phyloP scores from a whole-genome alignment of 2,113 vertebrate genomes.

The Lipotes vexillifer region DNA sequence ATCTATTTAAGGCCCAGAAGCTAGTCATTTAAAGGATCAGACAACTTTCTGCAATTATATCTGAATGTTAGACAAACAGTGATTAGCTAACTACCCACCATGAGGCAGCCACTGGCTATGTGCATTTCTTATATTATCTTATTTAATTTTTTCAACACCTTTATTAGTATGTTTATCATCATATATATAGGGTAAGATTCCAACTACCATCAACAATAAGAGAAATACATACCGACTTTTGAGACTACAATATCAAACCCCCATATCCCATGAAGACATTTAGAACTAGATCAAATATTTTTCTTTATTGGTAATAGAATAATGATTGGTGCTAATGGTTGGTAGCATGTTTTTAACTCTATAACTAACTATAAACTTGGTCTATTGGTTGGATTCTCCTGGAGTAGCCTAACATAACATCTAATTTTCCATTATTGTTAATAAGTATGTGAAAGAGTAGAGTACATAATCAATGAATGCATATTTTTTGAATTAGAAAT shows the following conservation, averaged over 20 bases:
- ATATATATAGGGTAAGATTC: not conserved
- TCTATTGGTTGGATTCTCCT: not conserved
- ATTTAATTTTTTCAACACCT: not conserved
- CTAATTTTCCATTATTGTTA: not conserved
- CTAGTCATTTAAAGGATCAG: not conserved
- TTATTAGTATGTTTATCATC: not conserved
- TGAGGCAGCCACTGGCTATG: not conserved
- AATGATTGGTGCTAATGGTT: not conserved
- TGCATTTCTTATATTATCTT: not conserved
- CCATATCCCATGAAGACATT: not conserved
- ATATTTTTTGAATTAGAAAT: not conserved
- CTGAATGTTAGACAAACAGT: not conserved
- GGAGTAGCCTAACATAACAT: not conserved
- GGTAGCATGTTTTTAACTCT: not conserved
- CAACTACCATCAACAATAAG: not conserved
- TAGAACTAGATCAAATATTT: not conserved
- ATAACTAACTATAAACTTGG: not conserved
- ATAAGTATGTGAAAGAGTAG: not conserved
- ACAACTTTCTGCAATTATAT: not conserved
- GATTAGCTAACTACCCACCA: not conserved
- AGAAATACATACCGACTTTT: not conserved
- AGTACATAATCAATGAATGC: not conserved
- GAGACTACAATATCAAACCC: not conserved
- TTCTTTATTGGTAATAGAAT: not conserved
- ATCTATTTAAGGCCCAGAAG: not conserved